Conservation (phyloP, 2,113 vertebrate species). For the Datnioides undecimradiatus region DNA sequence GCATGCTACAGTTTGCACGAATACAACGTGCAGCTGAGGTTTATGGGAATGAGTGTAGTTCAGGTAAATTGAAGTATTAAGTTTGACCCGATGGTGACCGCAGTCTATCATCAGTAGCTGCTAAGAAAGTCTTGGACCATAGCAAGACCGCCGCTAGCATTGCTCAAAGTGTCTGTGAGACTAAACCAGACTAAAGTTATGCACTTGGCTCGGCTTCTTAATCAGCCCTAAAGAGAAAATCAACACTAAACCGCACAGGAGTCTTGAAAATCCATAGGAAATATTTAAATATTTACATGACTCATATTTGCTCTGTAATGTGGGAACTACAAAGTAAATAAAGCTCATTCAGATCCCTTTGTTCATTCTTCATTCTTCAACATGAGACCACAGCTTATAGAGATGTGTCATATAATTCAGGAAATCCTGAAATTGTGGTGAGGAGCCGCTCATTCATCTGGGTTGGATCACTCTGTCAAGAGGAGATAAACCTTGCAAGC, state of each 20-base stretch:
- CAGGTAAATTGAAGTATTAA: neutral
- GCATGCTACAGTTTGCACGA: neutral
- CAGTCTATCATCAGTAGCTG: no score
- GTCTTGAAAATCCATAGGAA: neutral
- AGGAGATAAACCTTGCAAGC: neutral
- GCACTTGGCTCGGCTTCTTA: neutral
- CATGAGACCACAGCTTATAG: constrained; percentile 10
- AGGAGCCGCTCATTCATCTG: neutral
- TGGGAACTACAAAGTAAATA: constrained; percentile 15
- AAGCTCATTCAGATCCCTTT: constrained; percentile 8
- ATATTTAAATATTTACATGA: constrained; percentile 4
- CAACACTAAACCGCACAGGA: neutral
- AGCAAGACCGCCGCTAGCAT: no score
- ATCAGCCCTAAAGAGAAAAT: constrained; percentile 10
- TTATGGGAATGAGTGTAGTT: neutral
- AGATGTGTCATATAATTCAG: constrained; percentile 16
- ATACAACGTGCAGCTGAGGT: neutral
- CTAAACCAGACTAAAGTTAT: neutral
- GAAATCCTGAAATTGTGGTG: constrained; percentile 17
- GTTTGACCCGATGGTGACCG: neutral
- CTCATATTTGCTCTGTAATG: constrained; percentile 12
- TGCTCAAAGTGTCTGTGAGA: neutral
- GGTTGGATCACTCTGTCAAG: neutral
- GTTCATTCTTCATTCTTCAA: constrained; percentile 7
- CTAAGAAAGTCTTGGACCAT: no score